Conservation (phyloP, 1,140 invertebrate species). For the Caerostris darwini region DNA sequence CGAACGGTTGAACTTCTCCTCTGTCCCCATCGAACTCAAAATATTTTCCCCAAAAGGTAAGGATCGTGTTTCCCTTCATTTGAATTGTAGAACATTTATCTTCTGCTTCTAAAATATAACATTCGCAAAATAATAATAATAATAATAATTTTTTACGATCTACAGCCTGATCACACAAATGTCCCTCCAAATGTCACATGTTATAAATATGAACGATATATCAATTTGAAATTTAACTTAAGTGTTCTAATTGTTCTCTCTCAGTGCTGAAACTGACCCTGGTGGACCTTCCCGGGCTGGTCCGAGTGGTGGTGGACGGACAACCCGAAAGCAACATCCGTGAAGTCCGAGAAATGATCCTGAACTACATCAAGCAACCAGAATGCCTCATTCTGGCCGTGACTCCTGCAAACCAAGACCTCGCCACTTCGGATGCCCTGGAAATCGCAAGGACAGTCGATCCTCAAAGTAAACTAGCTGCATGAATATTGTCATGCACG, state of each 20-base stretch:
- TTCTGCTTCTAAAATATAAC: background rate
- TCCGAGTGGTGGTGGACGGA: slow-evolving; percentile 96
- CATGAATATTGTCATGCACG: too few relatives aligned
- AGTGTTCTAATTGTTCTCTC: background rate
- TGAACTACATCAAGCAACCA: slow-evolving; percentile 95
- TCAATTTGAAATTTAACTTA: too few relatives aligned
- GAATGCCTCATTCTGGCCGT: slow-evolving; percentile 97
- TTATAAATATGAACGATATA: too few relatives aligned
- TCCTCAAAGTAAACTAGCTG: slow-evolving; percentile 85
- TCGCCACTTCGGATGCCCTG: slow-evolving; percentile 96
- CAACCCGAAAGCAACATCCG: slow-evolving; percentile 95
- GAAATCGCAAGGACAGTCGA: slow-evolving; percentile 97
- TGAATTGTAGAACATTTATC: too few relatives aligned
- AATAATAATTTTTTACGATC: too few relatives aligned
- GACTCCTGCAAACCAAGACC: slow-evolving; percentile 93
- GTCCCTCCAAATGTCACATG: too few relatives aligned
- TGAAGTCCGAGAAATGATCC: slow-evolving; percentile 96
- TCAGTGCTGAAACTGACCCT: slow-evolving; percentile 95
- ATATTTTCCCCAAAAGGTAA: slow-evolving; percentile 32
- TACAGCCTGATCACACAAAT: too few relatives aligned
- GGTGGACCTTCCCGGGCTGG: slow-evolving; percentile 96
- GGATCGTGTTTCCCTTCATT: background rate
- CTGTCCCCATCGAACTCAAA: slow-evolving; percentile 31
- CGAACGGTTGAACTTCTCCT: background rate
- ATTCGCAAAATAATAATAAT: background rate